phyloP scores from a whole-genome alignment of 2,797 vertebrate genomes.

The Gadopsis bispinosus region DNA sequence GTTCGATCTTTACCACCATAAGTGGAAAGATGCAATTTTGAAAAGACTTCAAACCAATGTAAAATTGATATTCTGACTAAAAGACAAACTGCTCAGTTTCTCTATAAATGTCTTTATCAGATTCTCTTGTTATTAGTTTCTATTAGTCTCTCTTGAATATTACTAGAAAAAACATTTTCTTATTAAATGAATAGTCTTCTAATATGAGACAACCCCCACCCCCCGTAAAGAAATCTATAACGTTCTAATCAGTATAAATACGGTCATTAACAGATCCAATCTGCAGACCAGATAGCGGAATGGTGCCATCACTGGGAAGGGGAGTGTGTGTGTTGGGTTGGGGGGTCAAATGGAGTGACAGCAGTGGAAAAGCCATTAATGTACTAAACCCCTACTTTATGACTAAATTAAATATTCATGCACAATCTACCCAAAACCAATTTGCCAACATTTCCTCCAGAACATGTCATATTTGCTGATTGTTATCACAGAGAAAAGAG shows the following conservation, averaged over 20 bases:
- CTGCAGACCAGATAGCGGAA: conserved; percentile 52
- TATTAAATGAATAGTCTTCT: conserved; percentile 41
- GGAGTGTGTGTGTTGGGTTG: conserved; percentile 2
- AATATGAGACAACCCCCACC: conserved; percentile 39
- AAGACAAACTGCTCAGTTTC: conserved; percentile 60
- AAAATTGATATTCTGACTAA: conserved; percentile 64
- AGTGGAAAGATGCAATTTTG: conserved; percentile 47
- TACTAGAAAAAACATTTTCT: conserved; percentile 12
- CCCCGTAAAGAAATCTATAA: conserved; percentile 53
- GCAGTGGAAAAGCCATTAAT: conserved; percentile 76
- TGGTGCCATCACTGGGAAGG: conserved; percentile 44
- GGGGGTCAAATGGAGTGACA: conserved; percentile 57
- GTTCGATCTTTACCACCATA: conserved; percentile 36
- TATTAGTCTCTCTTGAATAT: conserved; percentile 50
- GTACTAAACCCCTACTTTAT: conserved; percentile 81
- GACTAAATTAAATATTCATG: conserved; percentile 87
- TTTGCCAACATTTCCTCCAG: conserved; percentile 84
- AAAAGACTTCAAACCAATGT: conserved; percentile 41
- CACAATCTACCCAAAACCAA: conserved; percentile 82
- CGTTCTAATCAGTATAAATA: conserved; percentile 71
- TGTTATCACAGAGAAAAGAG: conserved; percentile 71
- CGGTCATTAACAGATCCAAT: conserved; percentile 71
- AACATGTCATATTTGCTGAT: conserved; percentile 86
- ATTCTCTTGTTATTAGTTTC: conserved; percentile 49
- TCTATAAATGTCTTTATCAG: conserved; percentile 47